phyloP scores from a whole-genome alignment of 2,888 invertebrate genomes.

The Ceratothoa steindachneri region DNA sequence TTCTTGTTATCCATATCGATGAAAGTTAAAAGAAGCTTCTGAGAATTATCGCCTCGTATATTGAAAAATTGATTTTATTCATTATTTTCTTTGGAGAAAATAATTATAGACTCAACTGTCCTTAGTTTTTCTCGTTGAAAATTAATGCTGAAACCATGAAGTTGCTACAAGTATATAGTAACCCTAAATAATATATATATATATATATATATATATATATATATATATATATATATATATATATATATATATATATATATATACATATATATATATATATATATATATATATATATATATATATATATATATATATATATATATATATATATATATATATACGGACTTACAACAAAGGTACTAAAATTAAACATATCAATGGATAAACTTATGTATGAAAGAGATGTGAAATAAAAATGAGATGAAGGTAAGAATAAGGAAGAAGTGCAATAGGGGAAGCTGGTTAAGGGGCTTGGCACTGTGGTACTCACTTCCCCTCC shows the following conservation, averaged over 20 bases:
- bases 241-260: background rate
- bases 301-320: background rate
- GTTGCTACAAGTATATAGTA: too few relatives aligned
- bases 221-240: background rate
- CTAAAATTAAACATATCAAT: background rate
- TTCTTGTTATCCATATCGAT: too few relatives aligned
- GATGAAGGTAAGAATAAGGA: background rate
- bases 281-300: background rate
- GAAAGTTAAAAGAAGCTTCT: too few relatives aligned
- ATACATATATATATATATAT: background rate
- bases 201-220: background rate
- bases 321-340: background rate
- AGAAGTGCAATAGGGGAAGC: background rate
- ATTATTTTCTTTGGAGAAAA: too few relatives aligned
- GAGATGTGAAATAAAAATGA: background rate
- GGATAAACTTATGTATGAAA: background rate
- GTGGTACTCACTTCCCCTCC: background rate
- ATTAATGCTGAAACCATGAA: too few relatives aligned
- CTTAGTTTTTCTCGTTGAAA: background rate
- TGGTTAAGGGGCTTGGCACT: background rate
- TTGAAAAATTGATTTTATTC: too few relatives aligned
- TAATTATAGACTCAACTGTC: too few relatives aligned
- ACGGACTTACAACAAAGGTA: background rate
- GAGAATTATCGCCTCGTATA: too few relatives aligned
- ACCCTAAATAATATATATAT: background rate